phyloP scores from a whole-genome alignment of 2,113 vertebrate genomes.

The Ochotona curzoniae region DNA sequence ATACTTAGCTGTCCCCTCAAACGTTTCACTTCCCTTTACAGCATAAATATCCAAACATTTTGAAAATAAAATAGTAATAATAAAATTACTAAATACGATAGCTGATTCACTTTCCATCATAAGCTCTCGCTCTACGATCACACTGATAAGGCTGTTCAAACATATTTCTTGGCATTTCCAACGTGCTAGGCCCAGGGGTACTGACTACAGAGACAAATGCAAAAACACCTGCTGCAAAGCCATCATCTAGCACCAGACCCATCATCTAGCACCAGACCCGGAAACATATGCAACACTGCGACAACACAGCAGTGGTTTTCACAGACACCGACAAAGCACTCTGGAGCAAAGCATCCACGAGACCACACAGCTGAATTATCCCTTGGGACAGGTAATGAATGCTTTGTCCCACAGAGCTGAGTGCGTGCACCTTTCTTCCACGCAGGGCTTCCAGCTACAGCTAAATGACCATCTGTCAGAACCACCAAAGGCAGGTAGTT shows the following conservation, averaged over 20 bases:
- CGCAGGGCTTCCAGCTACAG: slow-evolving; percentile 22
- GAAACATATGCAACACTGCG: neutral
- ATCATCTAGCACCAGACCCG: neutral
- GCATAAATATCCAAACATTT: neutral
- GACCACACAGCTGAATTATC: neutral
- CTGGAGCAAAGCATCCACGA: neutral
- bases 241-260: neutral
- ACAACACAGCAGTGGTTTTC: neutral
- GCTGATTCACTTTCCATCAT: neutral
- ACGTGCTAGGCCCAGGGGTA: neutral
- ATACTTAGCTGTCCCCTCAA: no score
- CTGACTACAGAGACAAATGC: slow-evolving; percentile 26
- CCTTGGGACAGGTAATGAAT: neutral
- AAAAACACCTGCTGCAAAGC: neutral
- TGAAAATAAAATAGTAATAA: neutral
- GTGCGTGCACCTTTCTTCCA: neutral
- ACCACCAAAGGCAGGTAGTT: neutral
- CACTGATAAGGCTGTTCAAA: neutral
- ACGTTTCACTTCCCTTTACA: no score
- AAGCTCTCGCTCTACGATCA: neutral
- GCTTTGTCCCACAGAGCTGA: slow-evolving; percentile 17
- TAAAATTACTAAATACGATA: neutral
- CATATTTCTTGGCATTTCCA: neutral
- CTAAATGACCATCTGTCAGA: slow-evolving; percentile 60
- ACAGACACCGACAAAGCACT: neutral